Conservation (phyloP, 2,113 vertebrate species). For the Psittacara wagleri region DNA sequence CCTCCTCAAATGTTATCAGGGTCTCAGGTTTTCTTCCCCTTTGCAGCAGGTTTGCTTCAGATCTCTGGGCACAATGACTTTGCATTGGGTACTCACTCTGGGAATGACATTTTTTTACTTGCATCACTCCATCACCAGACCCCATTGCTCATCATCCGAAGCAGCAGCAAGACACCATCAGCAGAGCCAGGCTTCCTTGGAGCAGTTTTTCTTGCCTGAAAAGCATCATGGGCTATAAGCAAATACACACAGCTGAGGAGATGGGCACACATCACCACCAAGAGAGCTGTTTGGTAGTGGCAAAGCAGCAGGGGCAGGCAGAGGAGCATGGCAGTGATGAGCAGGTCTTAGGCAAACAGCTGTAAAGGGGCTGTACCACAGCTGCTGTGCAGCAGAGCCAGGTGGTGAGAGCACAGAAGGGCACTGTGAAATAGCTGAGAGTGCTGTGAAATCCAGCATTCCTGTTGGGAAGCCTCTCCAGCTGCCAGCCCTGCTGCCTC, state of each 20-base stretch:
- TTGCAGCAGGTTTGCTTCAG: background rate
- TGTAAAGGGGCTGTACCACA: background rate
- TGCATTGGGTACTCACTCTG: background rate
- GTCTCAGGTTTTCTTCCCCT: rapidly evolving
- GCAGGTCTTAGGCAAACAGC: background rate
- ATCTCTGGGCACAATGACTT: rapidly evolving
- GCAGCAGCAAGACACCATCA: background rate
- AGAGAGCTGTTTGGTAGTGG: background rate
- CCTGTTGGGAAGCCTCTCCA: background rate
- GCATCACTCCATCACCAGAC: background rate
- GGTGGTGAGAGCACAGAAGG: background rate
- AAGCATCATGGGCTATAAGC: background rate
- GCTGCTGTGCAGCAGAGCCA: background rate
- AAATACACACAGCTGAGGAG: background rate
- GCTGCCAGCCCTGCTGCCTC: background rate
- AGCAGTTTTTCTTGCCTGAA: background rate
- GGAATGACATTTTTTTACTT: background rate
- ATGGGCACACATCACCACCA: background rate
- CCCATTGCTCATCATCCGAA: rapidly evolving
- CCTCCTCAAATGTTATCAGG: rapidly evolving
- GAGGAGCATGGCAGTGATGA: background rate
- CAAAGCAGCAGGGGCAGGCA: background rate
- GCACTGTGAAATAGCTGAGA: background rate
- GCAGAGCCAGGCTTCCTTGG: background rate
- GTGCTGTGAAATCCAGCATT: background rate